Base-by-base conservation (phyloP, 1,140 invertebrate genomes). In the Heliothis virescens region DNA sequence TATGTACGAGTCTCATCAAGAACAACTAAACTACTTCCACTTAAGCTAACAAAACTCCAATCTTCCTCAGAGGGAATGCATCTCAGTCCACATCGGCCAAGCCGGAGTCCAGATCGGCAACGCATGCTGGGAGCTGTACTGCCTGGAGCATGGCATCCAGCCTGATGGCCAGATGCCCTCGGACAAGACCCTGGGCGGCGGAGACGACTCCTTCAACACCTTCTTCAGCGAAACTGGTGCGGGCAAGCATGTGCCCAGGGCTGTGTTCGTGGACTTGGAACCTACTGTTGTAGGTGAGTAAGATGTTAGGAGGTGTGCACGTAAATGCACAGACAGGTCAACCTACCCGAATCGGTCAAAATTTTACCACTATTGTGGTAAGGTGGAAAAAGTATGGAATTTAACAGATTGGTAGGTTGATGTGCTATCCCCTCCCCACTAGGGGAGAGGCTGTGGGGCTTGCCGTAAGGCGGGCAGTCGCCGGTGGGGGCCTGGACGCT, bases 91-190 rank as follows among this genome's bases (percentile, higher is more conserved):
- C 93, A 96, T 98, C 86, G 98, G 98, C 60, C 98, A 98, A 95
- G 98, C 98, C 79, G 98, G 98, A 63, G 97, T 98, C 3, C 98
- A 98, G 95, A 98, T 98, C 89, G 98, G 98, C 82, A 98, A 98
- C 91, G 97, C 97, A 71, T 97, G 96, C 90, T 97, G 97, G 97
- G 98, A 98, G 91, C 95, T 99, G 75, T 98, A 98, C 95, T 98
- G 98, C 91, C 93, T 98, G 85, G 98, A 98, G 92, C 98, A 98
- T 95, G 97, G 98, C 34, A 98, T 98, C 90, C 97, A 98, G 92
- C 98, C 98, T 62, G 97, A 98, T 95, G 98, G 98, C 3, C 96
- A 96, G 89, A 97, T 97, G 97, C 96, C 97, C n/a, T 98, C 96
- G 10, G 96, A 97, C 92, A 97, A 96, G 91, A 96, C 95, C 74